Conservation (phyloP, 2,113 vertebrate genomes). For the Bufo gargarizans region DNA sequence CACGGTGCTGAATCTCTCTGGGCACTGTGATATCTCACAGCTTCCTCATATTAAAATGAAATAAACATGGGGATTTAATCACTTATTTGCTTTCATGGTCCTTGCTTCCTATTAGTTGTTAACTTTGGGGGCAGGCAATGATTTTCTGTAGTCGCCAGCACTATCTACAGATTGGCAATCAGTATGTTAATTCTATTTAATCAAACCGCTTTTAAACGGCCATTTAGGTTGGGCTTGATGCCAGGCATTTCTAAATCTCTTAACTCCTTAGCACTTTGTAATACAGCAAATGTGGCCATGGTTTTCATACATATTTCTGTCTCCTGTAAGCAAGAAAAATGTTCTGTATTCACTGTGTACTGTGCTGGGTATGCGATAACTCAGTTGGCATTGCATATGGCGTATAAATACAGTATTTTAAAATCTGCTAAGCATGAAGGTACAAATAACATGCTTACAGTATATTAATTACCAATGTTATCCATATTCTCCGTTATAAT, state of each 20-base stretch:
- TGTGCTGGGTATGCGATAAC: not conserved
- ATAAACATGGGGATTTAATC: slow-evolving; percentile 59
- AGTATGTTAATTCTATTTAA: slow-evolving; percentile 65
- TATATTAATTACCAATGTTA: slow-evolving; percentile 5
- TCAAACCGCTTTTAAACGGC: slow-evolving; percentile 65
- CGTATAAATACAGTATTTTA: not conserved
- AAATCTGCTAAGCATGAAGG: slow-evolving; percentile 38
- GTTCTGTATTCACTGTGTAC: not conserved
- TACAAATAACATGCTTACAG: not conserved
- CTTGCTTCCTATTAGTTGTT: not conserved
- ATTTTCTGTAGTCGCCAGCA: slow-evolving; percentile 44
- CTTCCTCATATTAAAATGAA: slow-evolving; percentile 57
- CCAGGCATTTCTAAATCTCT: slow-evolving; percentile 60
- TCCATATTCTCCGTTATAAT: not conserved
- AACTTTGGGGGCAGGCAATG: not conserved
- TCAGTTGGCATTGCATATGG: not conserved
- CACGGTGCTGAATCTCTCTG: slow-evolving; percentile 47
- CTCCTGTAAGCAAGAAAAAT: not conserved
- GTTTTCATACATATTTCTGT: slow-evolving; percentile 12
- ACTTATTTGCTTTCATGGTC: slow-evolving; percentile 11
- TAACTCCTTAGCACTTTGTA: slow-evolving; percentile 48
- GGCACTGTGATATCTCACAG: slow-evolving; percentile 57
- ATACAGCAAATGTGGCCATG: not conserved
- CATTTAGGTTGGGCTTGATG: slow-evolving; percentile 65
- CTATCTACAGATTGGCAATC: slow-evolving; percentile 66